These are phyloP conservation scores for Caenorhabditis angaria DNA, from an alignment of 2,888 invertebrate genomes.

Conservation along the genomic window DNA sequence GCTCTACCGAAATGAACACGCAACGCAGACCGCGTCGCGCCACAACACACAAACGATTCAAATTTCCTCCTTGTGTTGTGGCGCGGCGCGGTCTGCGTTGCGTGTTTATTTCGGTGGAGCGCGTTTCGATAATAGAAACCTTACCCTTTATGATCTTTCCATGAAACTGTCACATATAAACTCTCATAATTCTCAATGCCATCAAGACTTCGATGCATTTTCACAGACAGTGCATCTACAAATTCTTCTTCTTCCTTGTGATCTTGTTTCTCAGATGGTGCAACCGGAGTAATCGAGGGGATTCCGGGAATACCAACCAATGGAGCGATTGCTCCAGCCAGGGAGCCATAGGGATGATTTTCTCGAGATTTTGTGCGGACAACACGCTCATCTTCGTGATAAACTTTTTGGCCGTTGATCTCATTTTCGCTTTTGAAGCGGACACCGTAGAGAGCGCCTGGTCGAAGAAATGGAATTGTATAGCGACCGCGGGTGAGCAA, in stretches of 20 bases:
- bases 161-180: conserved; percentile 48
- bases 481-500: conserved; percentile 67
- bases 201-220: conserved; percentile 50
- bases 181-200: conserved; percentile 49
- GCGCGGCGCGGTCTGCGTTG: too few relatives aligned
- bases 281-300: not conserved
- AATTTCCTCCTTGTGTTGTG: too few relatives aligned
- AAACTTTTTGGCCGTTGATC: conserved; percentile 29
- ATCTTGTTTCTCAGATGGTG: not conserved
- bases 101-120: too few relatives aligned
- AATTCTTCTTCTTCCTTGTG: conserved; percentile 6
- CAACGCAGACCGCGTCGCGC: too few relatives aligned
- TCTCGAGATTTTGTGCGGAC: conserved; percentile 33
- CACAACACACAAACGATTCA: too few relatives aligned
- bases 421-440: conserved; percentile 49
- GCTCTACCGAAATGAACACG: not conserved
- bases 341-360: not conserved
- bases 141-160: conserved; percentile 35
- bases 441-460: conserved; percentile 68
- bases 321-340: conserved; percentile 14
- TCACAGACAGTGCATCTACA: conserved; percentile 28
- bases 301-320: conserved; percentile 5
- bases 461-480: conserved; percentile 68
- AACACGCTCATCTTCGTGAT: conserved; percentile 46
- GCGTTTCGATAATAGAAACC: too few relatives aligned